These are phyloP conservation scores for Lithophane ornitopus DNA, from an alignment of 2,888 invertebrate species.

Conservation along the genomic window DNA sequence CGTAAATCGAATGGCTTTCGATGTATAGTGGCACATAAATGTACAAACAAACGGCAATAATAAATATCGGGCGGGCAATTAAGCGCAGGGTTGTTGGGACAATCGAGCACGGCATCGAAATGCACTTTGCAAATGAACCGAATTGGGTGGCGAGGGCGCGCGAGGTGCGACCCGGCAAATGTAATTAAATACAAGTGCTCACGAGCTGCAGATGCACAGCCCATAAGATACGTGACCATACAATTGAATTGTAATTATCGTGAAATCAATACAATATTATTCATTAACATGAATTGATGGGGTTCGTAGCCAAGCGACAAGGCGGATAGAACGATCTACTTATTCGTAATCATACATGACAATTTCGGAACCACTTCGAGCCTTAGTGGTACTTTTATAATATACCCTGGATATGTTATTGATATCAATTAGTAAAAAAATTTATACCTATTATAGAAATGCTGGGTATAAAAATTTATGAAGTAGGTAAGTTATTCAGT, in stretches of 20 bases:
- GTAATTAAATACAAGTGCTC: conserved; percentile 82
- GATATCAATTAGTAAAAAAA: background rate
- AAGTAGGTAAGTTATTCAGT: background rate
- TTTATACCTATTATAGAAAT: background rate
- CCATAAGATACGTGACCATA: conserved; percentile 54
- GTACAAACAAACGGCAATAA: conserved; percentile 85
- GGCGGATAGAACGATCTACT: background rate
- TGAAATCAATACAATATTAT: conserved; percentile 52
- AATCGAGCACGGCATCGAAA: conserved; percentile 87
- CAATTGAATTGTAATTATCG: conserved; percentile 47
- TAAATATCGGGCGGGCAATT: conserved; percentile 88
- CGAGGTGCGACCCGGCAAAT: conserved; percentile 74
- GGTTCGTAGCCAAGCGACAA: background rate
- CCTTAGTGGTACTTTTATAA: background rate
- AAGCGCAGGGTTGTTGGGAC: conserved; percentile 85
- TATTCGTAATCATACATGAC: background rate
- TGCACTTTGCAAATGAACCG: conserved; percentile 90
- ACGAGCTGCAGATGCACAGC: conserved; percentile 58
- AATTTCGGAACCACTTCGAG: background rate
- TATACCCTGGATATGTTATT: background rate
- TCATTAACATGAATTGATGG: conserved; percentile 19
- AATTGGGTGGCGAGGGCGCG: conserved; percentile 74
- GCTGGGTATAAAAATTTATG: background rate
- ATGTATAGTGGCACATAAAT: conserved; percentile 78
- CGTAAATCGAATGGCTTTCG: conserved; percentile 73